These are phyloP conservation scores for Rhinoraja longicauda DNA, from an alignment of 2,797 vertebrate genomes.

Conservation along the genomic window DNA sequence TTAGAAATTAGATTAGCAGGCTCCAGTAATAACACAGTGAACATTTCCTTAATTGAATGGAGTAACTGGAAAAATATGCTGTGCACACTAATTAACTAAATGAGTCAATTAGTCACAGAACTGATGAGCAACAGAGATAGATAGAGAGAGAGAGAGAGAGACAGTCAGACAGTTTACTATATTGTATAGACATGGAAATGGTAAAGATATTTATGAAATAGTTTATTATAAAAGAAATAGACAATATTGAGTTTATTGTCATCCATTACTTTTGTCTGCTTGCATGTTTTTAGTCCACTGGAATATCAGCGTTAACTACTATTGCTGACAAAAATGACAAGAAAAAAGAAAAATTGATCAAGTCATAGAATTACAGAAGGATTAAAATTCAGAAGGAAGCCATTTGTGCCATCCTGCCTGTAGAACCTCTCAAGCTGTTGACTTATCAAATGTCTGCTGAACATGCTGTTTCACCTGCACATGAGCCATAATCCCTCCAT, in stretches of 20 bases:
- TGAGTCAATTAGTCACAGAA: slow-evolving; percentile 67
- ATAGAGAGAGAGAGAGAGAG: background rate
- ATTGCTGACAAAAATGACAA: background rate
- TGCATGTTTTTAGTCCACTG: background rate
- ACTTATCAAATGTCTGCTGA: background rate
- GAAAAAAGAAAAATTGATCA: background rate
- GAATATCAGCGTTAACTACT: background rate
- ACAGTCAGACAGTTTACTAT: background rate
- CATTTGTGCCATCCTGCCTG: too few relatives aligned
- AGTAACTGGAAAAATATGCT: slow-evolving; percentile 75
- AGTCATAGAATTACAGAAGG: background rate
- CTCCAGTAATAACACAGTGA: slow-evolving; percentile 76
- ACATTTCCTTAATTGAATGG: slow-evolving; percentile 73
- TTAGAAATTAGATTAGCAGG: slow-evolving; percentile 88
- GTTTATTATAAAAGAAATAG: background rate
- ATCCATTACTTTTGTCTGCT: background rate
- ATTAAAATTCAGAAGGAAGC: too few relatives aligned
- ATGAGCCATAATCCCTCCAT: too few relatives aligned
- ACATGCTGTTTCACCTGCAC: too few relatives aligned
- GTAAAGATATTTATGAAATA: background rate
- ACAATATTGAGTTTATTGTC: background rate
- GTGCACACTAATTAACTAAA: slow-evolving; percentile 74
- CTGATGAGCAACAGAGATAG: background rate
- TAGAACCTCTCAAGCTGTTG: too few relatives aligned
- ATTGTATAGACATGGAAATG: background rate